A percentile compares a stretch with the other conserved stretches of the same genome.
phyloP scores from a whole-genome alignment of 2,113 vertebrate species.

The Erpornis zantholeuca region DNA sequence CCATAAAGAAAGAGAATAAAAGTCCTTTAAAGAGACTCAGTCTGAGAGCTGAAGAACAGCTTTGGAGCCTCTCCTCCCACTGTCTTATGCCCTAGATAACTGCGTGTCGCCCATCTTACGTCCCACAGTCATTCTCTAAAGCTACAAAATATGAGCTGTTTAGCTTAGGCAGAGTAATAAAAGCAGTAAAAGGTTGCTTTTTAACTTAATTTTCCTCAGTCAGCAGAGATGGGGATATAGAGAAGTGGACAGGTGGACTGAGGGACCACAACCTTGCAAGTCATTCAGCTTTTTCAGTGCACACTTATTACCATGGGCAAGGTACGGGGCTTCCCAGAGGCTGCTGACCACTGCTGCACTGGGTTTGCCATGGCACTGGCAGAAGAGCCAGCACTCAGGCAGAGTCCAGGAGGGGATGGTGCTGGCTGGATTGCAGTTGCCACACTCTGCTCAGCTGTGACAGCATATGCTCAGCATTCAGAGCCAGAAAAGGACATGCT shows the following conservation, averaged over 20 bases:
- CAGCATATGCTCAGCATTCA: background rate
- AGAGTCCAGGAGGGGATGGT: rapidly evolving
- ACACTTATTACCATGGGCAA: background rate
- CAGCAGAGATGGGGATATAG: background rate
- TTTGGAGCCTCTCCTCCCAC: background rate
- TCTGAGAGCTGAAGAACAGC: background rate
- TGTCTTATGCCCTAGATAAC: background rate
- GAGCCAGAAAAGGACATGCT: background rate
- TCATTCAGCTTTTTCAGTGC: background rate
- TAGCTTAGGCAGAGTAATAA: background rate
- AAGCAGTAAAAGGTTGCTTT: background rate
- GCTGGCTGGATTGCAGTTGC: background rate
- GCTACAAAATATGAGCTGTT: background rate
- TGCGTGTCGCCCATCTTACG: background rate
- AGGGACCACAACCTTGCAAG: background rate
- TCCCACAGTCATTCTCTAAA: background rate
- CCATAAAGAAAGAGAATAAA: background rate
- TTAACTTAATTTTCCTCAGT: background rate
- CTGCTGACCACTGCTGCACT: background rate
- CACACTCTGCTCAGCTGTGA: background rate
- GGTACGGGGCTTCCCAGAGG: background rate
- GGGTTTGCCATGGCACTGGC: background rate
- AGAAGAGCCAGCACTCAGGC: background rate
- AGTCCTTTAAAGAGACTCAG: background rate
- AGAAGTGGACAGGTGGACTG: background rate